phyloP scores from a whole-genome alignment of 23 tunicate genomes.

The Styela plicata region DNA sequence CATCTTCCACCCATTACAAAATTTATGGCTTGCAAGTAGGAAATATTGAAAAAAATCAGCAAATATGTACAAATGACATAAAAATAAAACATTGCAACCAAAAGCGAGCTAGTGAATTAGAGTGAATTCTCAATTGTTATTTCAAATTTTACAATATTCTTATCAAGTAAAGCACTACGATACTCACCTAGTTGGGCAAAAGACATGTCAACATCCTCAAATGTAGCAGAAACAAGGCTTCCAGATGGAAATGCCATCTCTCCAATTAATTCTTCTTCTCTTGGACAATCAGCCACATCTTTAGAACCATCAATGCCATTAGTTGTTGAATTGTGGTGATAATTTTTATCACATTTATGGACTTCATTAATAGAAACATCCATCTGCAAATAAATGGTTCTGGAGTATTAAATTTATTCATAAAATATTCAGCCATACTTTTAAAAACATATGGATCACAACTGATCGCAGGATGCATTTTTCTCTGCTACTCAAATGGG shows the following conservation, averaged over 20 bases:
- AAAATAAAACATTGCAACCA: too few relatives aligned
- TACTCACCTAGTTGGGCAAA: constrained; percentile 35
- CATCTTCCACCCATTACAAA: too few relatives aligned
- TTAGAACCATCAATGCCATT: background rate
- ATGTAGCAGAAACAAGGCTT: constrained; percentile 36
- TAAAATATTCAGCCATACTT: background rate
- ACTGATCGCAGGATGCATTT: too few relatives aligned
- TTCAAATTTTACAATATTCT: too few relatives aligned
- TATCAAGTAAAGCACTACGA: too few relatives aligned
- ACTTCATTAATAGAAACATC: constrained; percentile 59
- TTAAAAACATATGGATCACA: too few relatives aligned
- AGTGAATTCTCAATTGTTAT: too few relatives aligned
- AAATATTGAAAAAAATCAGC: too few relatives aligned
- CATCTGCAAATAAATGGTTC: constrained; percentile 40
- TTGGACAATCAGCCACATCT: constrained; percentile 10
- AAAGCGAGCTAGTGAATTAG: too few relatives aligned
- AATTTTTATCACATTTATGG: constrained; percentile 24
- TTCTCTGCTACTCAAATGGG: too few relatives aligned
- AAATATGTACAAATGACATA: too few relatives aligned
- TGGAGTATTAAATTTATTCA: background rate
- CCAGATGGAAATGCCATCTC: constrained; percentile 44
- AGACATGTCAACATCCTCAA: constrained; percentile 44
- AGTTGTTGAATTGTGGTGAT: background rate
- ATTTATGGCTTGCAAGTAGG: too few relatives aligned
- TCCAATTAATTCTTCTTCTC: constrained; percentile 33